A percentile compares a stretch with the other conserved stretches of the same genome.
Evolutionary conservation across 2,888 invertebrate species (phyloP).

Genomic region (Tortricodes alternella): DNA sequence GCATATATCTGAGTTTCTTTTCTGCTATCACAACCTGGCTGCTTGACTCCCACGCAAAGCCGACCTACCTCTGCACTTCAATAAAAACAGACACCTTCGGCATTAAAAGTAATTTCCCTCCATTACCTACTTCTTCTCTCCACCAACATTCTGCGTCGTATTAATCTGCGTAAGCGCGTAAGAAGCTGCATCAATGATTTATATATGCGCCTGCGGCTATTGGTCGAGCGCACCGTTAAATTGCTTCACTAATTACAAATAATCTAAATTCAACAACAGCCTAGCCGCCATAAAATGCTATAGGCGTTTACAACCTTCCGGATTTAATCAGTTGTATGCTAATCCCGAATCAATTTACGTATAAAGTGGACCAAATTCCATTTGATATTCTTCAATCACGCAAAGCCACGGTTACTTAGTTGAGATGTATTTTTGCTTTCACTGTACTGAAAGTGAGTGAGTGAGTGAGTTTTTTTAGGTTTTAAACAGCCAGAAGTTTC

Average conservation of each 20-base stretch:
- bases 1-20: no score
- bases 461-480: no score
- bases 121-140: no score
- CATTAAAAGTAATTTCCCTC: no score
- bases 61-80: no score
- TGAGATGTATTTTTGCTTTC: neutral
- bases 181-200: slow-evolving; percentile 4
- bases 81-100: no score
- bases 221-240: neutral
- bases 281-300: neutral
- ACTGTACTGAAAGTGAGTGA: neutral
- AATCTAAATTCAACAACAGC: neutral
- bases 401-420: neutral
- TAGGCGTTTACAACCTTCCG: neutral
- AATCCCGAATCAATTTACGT: neutral
- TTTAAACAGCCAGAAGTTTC: no score
- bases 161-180: neutral
- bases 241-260: neutral
- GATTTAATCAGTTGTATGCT: no score
- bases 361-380: neutral
- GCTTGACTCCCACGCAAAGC: no score
- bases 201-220: neutral
- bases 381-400: neutral
- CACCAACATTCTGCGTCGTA: neutral
- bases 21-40: no score